Evolutionary conservation across 2,113 vertebrate species (phyloP).

Genomic region (Microtus pennsylvanicus): DNA sequence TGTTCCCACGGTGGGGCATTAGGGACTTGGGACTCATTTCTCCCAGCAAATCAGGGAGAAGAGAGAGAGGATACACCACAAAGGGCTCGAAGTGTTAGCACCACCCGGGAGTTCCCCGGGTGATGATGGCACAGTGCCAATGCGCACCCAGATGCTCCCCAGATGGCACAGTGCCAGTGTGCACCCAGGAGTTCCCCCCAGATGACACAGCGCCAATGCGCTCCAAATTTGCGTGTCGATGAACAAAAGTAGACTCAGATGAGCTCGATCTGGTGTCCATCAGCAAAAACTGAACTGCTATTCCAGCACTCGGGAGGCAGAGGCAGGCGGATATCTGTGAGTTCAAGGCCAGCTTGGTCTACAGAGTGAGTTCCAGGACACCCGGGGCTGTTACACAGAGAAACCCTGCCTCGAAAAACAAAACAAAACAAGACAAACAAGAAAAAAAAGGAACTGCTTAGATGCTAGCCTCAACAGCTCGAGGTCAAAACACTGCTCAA

Average conservation of each 20-base stretch:
- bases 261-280: neutral
- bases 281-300: neutral
- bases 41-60: neutral
- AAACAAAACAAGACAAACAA: no score
- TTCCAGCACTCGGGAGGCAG: no score
- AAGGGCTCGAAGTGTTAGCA: neutral
- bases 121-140: neutral
- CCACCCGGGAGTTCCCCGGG: neutral
- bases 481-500: rapidly evolving
- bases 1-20: neutral
- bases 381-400: no score
- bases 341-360: no score
- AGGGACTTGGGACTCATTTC: neutral
- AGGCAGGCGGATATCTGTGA: no score
- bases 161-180: neutral
- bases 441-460: neutral
- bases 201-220: neutral
- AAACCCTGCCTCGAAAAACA: no score
- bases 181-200: no score
- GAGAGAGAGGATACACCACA: neutral
- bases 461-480: neutral
- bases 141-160: no score
- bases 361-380: no score
- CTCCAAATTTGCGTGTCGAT: neutral
- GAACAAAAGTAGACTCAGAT: neutral